Percentiles rank a stretch among this genome's conserved stretches.
phyloP scores from a whole-genome alignment of 2,113 vertebrate species.

The Aptenodytes patagonicus region DNA sequence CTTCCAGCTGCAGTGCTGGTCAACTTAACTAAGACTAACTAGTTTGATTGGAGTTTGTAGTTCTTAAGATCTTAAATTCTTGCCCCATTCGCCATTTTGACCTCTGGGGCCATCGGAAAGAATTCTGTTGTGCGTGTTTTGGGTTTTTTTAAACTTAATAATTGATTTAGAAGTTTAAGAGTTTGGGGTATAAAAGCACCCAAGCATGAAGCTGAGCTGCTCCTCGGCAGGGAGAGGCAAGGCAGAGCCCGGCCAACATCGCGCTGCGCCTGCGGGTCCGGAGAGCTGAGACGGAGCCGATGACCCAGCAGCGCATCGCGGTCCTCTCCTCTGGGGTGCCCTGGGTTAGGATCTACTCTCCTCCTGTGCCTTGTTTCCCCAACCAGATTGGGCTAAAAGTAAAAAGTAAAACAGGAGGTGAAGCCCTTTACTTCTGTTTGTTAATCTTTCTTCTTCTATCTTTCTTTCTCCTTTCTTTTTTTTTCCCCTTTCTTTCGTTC shows the following conservation, averaged over 20 bases:
- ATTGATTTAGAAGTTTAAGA: background rate
- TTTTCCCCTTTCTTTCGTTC: constrained; percentile 48
- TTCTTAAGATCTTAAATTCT: constrained; percentile 14
- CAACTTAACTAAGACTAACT: background rate
- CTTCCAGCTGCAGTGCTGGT: rapidly evolving
- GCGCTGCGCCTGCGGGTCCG: background rate
- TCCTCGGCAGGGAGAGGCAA: background rate
- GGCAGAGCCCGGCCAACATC: background rate
- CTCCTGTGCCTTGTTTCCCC: constrained; percentile 34
- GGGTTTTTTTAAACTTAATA: background rate
- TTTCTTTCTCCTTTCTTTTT: constrained; percentile 66
- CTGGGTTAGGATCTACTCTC: background rate
- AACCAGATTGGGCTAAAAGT: constrained; percentile 54
- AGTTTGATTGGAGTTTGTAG: background rate
- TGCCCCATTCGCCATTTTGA: background rate
- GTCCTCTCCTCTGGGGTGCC: background rate
- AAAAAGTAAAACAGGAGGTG: constrained; percentile 72
- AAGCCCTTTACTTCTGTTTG: constrained; percentile 85
- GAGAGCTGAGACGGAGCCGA: rapidly evolving
- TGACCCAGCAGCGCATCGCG: rapidly evolving
- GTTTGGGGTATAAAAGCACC: background rate
- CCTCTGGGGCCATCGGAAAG: background rate
- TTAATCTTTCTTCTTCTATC: constrained; percentile 86
- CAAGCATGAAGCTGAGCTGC: background rate
- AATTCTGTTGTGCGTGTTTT: background rate